A percentile compares a stretch with the other conserved stretches of the same genome.
phyloP scores from a whole-genome alignment of 2,797 vertebrate genomes.

The Chaetophractus vellerosus region DNA sequence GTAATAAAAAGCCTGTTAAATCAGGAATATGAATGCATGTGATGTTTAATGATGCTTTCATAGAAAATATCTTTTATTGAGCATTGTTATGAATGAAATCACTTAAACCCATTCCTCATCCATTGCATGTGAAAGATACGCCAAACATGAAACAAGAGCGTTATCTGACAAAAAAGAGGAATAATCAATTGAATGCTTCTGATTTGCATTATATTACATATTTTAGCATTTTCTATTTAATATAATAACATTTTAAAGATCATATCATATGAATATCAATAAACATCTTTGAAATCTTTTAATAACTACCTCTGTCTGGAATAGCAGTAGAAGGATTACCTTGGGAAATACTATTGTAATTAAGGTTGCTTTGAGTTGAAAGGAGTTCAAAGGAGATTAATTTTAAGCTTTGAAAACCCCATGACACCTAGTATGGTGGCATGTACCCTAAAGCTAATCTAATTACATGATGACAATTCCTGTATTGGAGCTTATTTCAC shows the following conservation, averaged over 20 bases:
- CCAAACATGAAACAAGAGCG: background rate
- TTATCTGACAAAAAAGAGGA: background rate
- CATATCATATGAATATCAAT: conserved; percentile 56
- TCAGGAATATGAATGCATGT: background rate
- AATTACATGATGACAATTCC: conserved; percentile 79
- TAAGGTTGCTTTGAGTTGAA: conserved; percentile 77
- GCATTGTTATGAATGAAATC: background rate
- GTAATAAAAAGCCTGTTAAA: background rate
- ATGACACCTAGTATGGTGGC: conserved; percentile 52
- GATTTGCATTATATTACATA: background rate
- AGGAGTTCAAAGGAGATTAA: conserved; percentile 82
- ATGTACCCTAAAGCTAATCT: conserved; percentile 77
- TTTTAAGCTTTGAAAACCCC: conserved; percentile 82
- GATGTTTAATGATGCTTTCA: background rate
- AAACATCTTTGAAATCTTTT: conserved; percentile 78
- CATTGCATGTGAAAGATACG: background rate
- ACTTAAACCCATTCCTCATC: background rate
- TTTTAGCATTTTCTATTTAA: conserved; percentile 7
- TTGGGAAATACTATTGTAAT: conserved; percentile 79
- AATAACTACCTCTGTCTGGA: conserved; percentile 69
- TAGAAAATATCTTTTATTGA: background rate
- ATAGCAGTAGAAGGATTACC: conserved; percentile 69
- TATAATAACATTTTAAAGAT: conserved; percentile 53
- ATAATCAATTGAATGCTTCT: background rate
- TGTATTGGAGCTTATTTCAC: conserved; percentile 72